Evolutionary conservation across 2,888 invertebrate species (phyloP), one percentile per base, ranked within the genome.

Genomic region (Hypercompe scribonia): DNA sequence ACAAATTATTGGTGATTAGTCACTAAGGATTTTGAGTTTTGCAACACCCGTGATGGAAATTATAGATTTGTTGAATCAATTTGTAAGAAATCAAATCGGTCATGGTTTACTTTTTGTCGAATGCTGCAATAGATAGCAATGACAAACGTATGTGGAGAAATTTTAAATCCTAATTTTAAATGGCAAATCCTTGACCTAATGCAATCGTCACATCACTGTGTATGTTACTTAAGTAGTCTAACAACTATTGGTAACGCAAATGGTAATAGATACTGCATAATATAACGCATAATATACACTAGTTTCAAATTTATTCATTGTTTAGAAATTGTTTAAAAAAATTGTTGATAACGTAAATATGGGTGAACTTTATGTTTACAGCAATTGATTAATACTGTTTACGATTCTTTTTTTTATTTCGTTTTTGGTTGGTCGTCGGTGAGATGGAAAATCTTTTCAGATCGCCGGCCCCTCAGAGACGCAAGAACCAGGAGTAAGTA

Each of bases 1-100:
- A 80, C 80, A 81, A 85, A 65, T 33, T 33, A 13, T 68, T 54
- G 39, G 28, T 39, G 46, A n/a, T 42, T 36, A 78, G 72, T 69
- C 74, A 71, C 46, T 58, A 58, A 77, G 71, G 72, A 72, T 78
- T 81, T 39, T 68, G 70, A 76, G 33, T 77, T 65, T 74, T 65
- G 67, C 66, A 75, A 73, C 21, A 68, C 4, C 61, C 46, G 58
- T 54, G 36, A 31, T 63, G 33, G 46, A 46, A 50, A 64, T 64
- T 65, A 28, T 34, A 64, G 63, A 36, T 65, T 50, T 54, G n/a
- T 61, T 71, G 71, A 71, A 18, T 71, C 71, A 71, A 39, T 39
- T 31, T 21, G 11, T 28, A 67, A 70, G 64, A 71, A 67, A 61
- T 71, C 10, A 46, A 46, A 68, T 68, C 28, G 46, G 68, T 36